phyloP scores from a whole-genome alignment of 2,888 invertebrate genomes.

The Lasioglossum figueresi region DNA sequence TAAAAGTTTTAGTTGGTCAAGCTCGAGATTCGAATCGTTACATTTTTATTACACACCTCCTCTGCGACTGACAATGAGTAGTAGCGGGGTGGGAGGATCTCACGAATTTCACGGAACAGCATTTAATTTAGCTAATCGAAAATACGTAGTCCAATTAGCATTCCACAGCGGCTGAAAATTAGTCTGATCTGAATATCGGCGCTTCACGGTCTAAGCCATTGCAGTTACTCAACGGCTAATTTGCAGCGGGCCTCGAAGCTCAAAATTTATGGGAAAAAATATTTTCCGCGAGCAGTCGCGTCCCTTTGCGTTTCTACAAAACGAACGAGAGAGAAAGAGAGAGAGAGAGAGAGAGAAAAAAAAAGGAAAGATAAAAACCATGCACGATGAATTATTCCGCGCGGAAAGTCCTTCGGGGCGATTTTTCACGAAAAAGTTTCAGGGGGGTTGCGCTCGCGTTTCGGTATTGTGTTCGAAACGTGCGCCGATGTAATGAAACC shows the following conservation, averaged over 20 bases:
- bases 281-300: constrained; percentile 1
- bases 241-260: background rate
- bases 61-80: background rate
- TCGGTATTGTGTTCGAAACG: constrained; percentile 8
- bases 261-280: constrained; percentile 7
- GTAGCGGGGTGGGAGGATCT: background rate
- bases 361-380: background rate
- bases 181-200: constrained; percentile 38
- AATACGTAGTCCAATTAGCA: constrained; percentile 55
- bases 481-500: constrained; percentile 21
- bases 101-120: too few relatives aligned
- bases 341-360: background rate
- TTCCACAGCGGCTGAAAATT: constrained; percentile 53
- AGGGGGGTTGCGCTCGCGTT: background rate
- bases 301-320: background rate
- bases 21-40: background rate
- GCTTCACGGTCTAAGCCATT: constrained; percentile 4
- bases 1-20: background rate
- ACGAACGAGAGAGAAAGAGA: background rate
- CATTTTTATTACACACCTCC: background rate
- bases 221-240: background rate
- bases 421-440: constrained; percentile 1
- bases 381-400: constrained; percentile 20
- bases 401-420: background rate
- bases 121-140: constrained; percentile 52